Conservation (phyloP, 2,113 vertebrate species). For the Nerophis lumbriciformis region DNA sequence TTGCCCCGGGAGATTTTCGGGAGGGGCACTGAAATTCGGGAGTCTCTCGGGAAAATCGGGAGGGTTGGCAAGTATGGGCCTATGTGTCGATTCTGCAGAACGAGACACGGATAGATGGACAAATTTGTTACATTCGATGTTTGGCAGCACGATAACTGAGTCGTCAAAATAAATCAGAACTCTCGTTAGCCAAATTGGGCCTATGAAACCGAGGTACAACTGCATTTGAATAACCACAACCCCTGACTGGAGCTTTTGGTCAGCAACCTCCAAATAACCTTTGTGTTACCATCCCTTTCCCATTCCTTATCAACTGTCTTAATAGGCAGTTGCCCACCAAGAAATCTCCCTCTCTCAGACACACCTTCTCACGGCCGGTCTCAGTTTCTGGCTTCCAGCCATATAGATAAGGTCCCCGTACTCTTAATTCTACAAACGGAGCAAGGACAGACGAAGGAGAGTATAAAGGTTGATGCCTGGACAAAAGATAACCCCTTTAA, state of each 20-base stretch:
- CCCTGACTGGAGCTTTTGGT: too few species aligned
- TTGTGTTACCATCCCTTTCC: conserved; percentile 4
- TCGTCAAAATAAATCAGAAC: too few species aligned
- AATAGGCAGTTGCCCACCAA: conserved; percentile 6
- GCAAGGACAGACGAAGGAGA: conserved; percentile 1
- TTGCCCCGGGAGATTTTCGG: too few species aligned
- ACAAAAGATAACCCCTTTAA: neutral
- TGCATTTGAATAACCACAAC: conserved; percentile 5
- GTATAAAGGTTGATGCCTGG: neutral
- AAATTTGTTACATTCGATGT: too few species aligned
- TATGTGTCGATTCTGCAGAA: too few species aligned
- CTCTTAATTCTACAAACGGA: neutral
- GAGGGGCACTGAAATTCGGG: too few species aligned
- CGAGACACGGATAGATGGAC: too few species aligned
- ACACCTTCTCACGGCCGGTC: neutral
- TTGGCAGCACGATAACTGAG: too few species aligned
- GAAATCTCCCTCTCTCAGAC: conserved; percentile 3
- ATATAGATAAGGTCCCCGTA: neutral
- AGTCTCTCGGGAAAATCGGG: too few species aligned
- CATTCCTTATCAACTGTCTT: conserved; percentile 4
- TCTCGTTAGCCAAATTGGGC: too few species aligned
- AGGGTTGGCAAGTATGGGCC: too few species aligned
- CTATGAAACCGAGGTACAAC: too few species aligned
- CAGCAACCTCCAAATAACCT: neutral
- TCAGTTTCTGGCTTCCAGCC: neutral